Conservation (phyloP, 2,797 vertebrate species). For the Acrocephalus scirpaceus region DNA sequence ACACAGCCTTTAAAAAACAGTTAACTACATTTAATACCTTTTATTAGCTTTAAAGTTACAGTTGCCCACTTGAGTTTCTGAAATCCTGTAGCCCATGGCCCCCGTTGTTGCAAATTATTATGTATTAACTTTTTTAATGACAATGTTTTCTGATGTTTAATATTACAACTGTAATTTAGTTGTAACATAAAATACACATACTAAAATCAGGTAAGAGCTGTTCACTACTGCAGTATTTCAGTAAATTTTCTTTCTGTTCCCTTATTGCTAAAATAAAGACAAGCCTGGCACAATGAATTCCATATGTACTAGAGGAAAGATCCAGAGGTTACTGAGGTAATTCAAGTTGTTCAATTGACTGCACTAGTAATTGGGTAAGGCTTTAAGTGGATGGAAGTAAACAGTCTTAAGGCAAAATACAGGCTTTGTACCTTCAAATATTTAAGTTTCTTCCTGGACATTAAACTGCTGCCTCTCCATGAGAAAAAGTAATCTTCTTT, state of each 20-base stretch:
- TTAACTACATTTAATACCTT: neutral
- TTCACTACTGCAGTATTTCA: neutral
- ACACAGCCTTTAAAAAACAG: neutral
- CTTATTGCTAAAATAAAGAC: neutral
- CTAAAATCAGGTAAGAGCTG: neutral
- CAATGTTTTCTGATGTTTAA: neutral
- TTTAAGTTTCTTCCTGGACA: neutral
- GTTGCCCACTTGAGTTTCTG: neutral
- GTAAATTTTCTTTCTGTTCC: neutral
- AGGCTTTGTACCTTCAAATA: neutral
- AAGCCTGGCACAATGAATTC: neutral
- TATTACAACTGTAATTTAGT: neutral
- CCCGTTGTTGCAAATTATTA: neutral
- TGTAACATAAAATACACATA: neutral
- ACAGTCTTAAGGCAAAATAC: neutral
- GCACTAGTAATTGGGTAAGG: neutral
- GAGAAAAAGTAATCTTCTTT: neutral
- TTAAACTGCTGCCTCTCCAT: neutral
- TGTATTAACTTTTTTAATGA: neutral
- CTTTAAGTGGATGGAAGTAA: neutral
- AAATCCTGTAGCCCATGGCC: neutral
- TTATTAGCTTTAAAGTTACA: neutral
- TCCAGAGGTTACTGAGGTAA: neutral
- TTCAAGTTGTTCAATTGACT: neutral
- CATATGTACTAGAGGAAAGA: neutral